These are phyloP conservation scores for Lamprologus ornatipinnis DNA, from an alignment of 2,113 vertebrate genomes.

Conservation along the genomic window DNA sequence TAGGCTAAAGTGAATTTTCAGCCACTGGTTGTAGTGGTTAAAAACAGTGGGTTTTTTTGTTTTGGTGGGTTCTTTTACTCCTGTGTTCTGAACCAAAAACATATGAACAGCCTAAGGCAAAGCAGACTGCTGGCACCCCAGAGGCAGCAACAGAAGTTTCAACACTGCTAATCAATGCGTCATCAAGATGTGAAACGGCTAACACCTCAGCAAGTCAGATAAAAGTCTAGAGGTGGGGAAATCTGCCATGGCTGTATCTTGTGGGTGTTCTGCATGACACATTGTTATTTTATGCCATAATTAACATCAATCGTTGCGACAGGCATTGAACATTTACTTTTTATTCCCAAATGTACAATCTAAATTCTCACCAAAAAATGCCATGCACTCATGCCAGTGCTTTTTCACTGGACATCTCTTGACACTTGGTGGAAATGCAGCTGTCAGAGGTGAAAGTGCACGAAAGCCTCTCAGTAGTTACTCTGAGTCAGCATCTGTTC, in stretches of 20 bases:
- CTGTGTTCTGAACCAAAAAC: neutral
- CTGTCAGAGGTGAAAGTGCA: conserved; percentile 22
- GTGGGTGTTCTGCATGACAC: neutral
- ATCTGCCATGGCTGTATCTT: neutral
- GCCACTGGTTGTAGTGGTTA: neutral
- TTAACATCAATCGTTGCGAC: neutral
- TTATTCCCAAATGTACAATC: neutral
- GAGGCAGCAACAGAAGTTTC: neutral
- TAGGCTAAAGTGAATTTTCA: neutral
- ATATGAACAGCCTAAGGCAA: neutral
- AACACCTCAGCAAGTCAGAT: neutral
- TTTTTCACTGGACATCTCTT: neutral
- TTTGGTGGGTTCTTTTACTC: neutral
- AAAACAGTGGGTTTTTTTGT: neutral
- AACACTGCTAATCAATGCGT: neutral
- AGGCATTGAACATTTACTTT: neutral
- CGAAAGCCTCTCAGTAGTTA: neutral
- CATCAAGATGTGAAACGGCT: neutral
- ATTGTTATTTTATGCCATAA: neutral
- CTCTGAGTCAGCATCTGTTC: conserved; percentile 17
- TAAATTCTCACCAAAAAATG: neutral
- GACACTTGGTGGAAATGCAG: conserved; percentile 16
- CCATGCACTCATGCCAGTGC: neutral
- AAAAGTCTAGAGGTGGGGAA: neutral
- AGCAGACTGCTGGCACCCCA: neutral